Evolutionary conservation across 1,140 invertebrate species (phyloP), one percentile per base, ranked within the genome.

Genomic region (Drosophila guanche): DNA sequence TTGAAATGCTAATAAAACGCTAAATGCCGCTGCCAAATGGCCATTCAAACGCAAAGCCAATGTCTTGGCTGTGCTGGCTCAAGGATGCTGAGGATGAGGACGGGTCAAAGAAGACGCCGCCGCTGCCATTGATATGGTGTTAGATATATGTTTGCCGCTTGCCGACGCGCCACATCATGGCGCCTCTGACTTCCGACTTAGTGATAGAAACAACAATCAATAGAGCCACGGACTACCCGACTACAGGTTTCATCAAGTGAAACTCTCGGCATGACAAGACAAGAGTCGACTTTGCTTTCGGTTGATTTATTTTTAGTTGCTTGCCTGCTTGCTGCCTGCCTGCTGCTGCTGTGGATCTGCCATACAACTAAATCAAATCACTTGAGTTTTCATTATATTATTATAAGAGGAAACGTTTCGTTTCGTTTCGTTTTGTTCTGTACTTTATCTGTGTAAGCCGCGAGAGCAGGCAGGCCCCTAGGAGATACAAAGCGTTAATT

Each of bases 331-430:
- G 43, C 54, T 69, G 60, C 12, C 25, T 27, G 29, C 53, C 25
- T 61, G 48, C 51, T 71, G 60, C 10, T 42, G 41, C 4, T 20
- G 20, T 5, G 47, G 33, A 37, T 10, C 60, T 75, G 72, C 77
- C 50, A 37, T 76, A 67, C 75, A 76, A 85, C 76, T 85, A 85
- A 85, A 86, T 85, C 76, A 86, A 86, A 76, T 80, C 80, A 80
- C 81, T 86, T 76, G 81, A 86, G 81, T 71, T 76, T 85, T 76
- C 65, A 71, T 71, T 78, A 71, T 84, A 71, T 65, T 79, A 55
- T 79, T 69, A 59, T 59, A 72, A 29, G 59, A 73, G 69, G 57
- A 71, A 59, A 50, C 48, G 61, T 68, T 27, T 27, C 25, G 25
- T 10, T 10, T 10, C 33, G 33, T 37, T 8, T 3, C 3, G 29